Evolutionary conservation across 2,888 invertebrate genomes (phyloP), one percentile per base, ranked within the genome.

Genomic region (Dryomyza anilis): DNA sequence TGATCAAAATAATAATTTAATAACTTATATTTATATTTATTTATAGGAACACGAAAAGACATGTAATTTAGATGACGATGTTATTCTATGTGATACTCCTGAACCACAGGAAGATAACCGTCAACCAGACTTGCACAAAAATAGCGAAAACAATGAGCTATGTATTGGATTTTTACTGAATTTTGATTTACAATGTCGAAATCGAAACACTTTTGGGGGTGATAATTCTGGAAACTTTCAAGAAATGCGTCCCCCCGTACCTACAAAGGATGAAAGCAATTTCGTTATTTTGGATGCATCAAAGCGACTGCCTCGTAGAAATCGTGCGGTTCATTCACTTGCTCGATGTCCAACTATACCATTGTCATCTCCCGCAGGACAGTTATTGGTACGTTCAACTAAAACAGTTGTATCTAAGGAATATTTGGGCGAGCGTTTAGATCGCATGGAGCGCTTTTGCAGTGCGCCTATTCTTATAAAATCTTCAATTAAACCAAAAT

Each of bases 351-450:
- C 85, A 14, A 80, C 83, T 52, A 86, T 86, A 67, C 85, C 86
- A 3, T 81, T 86, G 62, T 86, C 86, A 12, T 86, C 86, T 33
- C 86, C 86, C 14, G 85, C 85, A 30, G 86, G 86, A 5, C 80
- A 85, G 55, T 75, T 84, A 48, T 74, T 86, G 63, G 77, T 84
- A 16, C 85, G n/a, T 70, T 83, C 84, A 48, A 84, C 85, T n/a
- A 85, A 86, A 73, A 78, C 82, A 62, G 79, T 82, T 74, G 74
- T 81, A 67, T 78, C 78, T 4, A 77, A 81, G 68, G 85, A 82
- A n/a, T 85, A 84, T 68, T 80, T 86, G 33, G 81, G 80, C 59
- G 86, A 86, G 70, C 83, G 86, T 43, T 71, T 86, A n/a, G 86
- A 86, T 45, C 83, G 86, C 66, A 76, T 85, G 70, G 86, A 86